These are phyloP conservation scores for Alosa sapidissima DNA, from an alignment of 2,797 vertebrate species.

Conservation along the genomic window DNA sequence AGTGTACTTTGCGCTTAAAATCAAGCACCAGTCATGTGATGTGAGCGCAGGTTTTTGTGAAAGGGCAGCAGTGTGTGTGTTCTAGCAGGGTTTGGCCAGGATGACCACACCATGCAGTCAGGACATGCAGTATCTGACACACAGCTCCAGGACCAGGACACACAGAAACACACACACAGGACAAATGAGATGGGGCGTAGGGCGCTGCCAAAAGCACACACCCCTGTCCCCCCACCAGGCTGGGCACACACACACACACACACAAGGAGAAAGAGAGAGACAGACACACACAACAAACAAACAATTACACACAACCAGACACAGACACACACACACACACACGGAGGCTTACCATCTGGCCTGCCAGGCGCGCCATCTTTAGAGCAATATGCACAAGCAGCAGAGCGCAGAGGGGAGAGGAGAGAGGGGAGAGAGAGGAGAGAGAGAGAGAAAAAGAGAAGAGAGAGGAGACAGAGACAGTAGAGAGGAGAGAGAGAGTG, in stretches of 20 bases:
- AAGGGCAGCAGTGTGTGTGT: not conserved
- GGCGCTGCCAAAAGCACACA: slow-evolving; percentile 63
- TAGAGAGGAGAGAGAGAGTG: slow-evolving; percentile 52
- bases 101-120: slow-evolving; percentile 79
- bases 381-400: slow-evolving; percentile 84
- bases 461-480: not conserved
- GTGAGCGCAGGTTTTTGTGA: not conserved
- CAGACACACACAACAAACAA: not conserved
- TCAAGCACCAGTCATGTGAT: not conserved
- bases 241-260: slow-evolving; percentile 46
- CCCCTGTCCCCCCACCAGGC: slow-evolving; percentile 49
- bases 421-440: slow-evolving; percentile 42
- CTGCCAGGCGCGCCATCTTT: slow-evolving; percentile 97
- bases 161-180: slow-evolving; percentile 61
- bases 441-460: slow-evolving; percentile 48
- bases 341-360: slow-evolving; percentile 91
- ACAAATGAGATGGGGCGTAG: slow-evolving; percentile 48
- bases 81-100: not conserved
- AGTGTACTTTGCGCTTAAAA: not conserved
- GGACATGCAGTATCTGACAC: slow-evolving; percentile 84
- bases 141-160: slow-evolving; percentile 36
- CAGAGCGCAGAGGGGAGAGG: slow-evolving; percentile 73
- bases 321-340: slow-evolving; percentile 45
- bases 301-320: not conserved
- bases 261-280: slow-evolving; percentile 47